Base-by-base conservation (phyloP, 1,140 invertebrate species). In the Zelostemma sp. region DNA sequence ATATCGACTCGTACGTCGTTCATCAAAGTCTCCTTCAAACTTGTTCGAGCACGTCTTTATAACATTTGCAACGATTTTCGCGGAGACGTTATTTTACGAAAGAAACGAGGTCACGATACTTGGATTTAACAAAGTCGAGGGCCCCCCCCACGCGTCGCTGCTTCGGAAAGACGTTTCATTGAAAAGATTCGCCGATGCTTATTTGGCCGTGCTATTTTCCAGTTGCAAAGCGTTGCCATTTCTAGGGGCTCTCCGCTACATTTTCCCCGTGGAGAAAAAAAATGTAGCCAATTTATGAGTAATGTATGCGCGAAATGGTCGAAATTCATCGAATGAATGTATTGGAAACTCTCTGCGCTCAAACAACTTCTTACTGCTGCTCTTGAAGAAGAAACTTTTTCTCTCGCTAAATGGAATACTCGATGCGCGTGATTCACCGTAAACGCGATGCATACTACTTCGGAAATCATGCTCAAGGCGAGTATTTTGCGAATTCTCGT, bases 301-400 rank as follows among this genome's bases (percentile, higher is more conserved):
- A 16, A 43, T 16, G 12, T 15, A 43, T 16, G 41, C 35, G 25
- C 15, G 19, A n/a, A 28, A 48, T 43, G 12, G 6, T 43, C 41
- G 14, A 1, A 6, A 17, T 43, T 43, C 6, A 16, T 1, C 8
- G 41, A 16, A 43, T 43, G 21, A 25, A n/a, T n/a, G n/a, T n/a
- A 25, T 25, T 25, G 3, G 21, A 25, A 25, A 25, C 8, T 25
- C 74, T 65, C 64, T 73, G 72, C 64, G 72, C 73, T 70, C 69
- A 71, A 72, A 67, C 74, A 73, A 69, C 78, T 79, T 82, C 79
- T 73, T 72, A n/a, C n/a, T n/a, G n/a, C n/a, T n/a, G 71, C 75
- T 65, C 53, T 64, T 75, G 73, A 55, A 73, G 72, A 72, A 74
- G 64, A 66, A 72, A 61, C 63, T 61, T 65, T 58, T 65, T 54